Evolutionary conservation across 1,140 invertebrate genomes (phyloP), one percentile per base, ranked within the genome.

Genomic region (Camponotus vicinus): DNA sequence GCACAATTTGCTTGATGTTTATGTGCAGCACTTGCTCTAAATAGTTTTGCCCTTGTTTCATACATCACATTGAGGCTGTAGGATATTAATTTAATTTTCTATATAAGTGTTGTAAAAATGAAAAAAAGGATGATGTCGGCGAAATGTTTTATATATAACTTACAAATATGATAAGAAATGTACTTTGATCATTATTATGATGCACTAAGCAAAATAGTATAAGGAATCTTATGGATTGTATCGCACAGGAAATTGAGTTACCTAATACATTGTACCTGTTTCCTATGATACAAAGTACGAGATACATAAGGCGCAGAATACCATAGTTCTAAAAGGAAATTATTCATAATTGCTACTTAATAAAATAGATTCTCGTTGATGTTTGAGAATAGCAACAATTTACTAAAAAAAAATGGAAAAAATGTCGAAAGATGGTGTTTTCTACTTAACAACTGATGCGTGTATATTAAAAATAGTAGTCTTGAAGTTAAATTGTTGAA

Each of bases 1-100:
- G 13, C 34, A 45, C 42, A 57, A 34, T 78, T 84, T 83, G 55
- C 21, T 42, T n/a, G 42, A 61, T 42, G 21, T 73, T 7, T 27
- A 21, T 69, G n/a, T 85, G 42, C 11, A 45, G 15, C 13, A 85
- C 18, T 67, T 70, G 57, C 37, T 78, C 13, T 32, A 52, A 69
- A 13, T 8, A 59, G 40, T 15, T 66, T 84, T 78, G 37, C 57
- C 27, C 27, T 59, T 85, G 80, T 40, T 85, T 80, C 69, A 27
- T 67, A 85, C 52, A 71, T 85, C 55, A 80, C 32, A 80, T 15
- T 79, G 83, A 85, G 84, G 84, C 84, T 85, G 84, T 85, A 85
- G 76, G 34, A 67, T 61, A 80, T 27, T 80, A 18, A 85, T 52
- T 57, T 75, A 75, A n/a, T 79, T 85, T 82, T 83, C 13, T 49